Conservation (phyloP, 2,113 vertebrate species). For the Egretta garzetta region DNA sequence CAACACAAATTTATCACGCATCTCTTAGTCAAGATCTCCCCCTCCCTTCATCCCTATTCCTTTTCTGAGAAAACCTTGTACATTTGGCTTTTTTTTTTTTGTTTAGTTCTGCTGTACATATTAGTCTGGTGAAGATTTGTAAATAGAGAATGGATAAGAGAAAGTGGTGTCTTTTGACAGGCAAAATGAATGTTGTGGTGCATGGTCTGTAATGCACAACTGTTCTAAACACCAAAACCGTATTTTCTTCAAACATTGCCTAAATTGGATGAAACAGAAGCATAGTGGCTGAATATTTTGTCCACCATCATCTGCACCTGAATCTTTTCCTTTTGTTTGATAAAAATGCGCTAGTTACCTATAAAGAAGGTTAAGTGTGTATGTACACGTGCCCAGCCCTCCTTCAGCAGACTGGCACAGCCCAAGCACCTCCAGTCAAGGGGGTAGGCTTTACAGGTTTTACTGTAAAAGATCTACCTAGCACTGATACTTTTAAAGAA, state of each 20-base stretch:
- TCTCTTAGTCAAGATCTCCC: neutral
- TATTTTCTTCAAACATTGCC: neutral
- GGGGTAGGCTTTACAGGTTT: neutral
- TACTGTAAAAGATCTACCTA: neutral
- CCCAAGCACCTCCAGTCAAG: neutral
- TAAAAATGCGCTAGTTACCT: neutral
- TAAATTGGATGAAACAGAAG: neutral
- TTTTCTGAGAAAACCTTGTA: neutral
- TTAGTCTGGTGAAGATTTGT: neutral
- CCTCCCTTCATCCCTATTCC: neutral
- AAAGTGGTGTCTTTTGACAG: neutral
- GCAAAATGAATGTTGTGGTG: neutral
- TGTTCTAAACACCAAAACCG: neutral
- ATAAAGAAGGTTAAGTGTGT: neutral
- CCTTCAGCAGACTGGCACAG: neutral
- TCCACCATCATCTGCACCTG: neutral
- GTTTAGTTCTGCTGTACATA: neutral
- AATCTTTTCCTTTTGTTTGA: neutral
- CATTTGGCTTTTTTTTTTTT: neutral
- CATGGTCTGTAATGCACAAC: neutral
- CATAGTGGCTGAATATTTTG: neutral
- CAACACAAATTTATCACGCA: neutral
- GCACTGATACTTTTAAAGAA: neutral
- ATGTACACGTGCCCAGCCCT: accelerated
- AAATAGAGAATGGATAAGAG: neutral